Conservation (phyloP, 2,888 invertebrate genomes). For the Ecdyonurus torrentis region DNA sequence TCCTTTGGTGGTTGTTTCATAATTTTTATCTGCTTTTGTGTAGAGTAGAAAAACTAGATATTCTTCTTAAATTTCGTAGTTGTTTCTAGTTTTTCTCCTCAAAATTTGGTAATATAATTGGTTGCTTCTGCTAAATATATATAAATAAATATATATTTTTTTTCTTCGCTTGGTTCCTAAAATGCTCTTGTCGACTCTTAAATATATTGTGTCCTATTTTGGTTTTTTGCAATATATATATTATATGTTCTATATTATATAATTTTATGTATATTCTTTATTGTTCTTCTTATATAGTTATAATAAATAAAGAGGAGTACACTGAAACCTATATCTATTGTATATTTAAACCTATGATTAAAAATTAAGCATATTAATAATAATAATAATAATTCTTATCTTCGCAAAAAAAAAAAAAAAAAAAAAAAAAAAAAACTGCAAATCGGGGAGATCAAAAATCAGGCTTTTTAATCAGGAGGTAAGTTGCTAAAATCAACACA, state of each 20-base stretch:
- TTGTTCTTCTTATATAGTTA: background rate
- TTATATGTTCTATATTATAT: no score
- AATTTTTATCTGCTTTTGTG: no score
- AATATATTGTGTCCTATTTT: background rate
- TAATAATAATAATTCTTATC: no score
- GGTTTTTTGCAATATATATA: background rate
- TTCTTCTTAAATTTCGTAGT: background rate
- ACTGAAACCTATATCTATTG: background rate
- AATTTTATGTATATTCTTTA: background rate
- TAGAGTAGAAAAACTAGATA: background rate
- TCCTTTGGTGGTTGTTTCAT: no score
- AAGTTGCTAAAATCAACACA: no score
- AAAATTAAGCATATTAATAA: no score
- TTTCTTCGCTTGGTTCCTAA: background rate
- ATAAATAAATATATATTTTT: no score
- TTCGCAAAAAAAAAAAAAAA: no score
- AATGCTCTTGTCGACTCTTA: background rate
- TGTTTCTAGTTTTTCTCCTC: background rate
- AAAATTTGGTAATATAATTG: background rate
- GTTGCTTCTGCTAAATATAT: no score
- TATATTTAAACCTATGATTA: background rate
- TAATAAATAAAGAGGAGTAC: background rate
- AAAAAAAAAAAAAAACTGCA: no score
- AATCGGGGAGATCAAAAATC: no score
- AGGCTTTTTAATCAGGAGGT: no score